phyloP scores from a whole-genome alignment of 2,888 invertebrate genomes.

The Danaus chrysippus region DNA sequence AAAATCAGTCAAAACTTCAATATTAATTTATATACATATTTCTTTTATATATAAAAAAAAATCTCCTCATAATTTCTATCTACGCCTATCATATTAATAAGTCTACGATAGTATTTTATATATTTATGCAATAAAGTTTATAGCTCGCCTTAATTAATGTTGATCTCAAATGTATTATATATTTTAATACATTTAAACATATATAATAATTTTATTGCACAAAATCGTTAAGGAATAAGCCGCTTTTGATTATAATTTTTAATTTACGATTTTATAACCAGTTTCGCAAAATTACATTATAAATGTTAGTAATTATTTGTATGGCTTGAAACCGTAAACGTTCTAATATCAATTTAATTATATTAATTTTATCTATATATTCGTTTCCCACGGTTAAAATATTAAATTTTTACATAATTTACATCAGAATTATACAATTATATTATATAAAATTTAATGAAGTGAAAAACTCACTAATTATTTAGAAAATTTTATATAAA shows the following conservation, averaged over 20 bases:
- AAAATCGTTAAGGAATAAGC: constrained; percentile 2
- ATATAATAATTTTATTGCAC: constrained; percentile 3
- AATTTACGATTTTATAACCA: constrained; percentile 2
- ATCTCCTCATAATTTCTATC: no score
- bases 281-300: constrained; percentile 2
- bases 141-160: neutral
- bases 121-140: neutral
- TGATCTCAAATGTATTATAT: neutral
- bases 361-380: neutral
- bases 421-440: no score
- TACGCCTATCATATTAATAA: no score
- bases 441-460: no score
- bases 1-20: no score
- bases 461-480: no score
- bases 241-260: constrained; percentile 6
- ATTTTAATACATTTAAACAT: neutral
- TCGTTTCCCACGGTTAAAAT: no score
- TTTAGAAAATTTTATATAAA: no score
- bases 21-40: no score
- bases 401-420: no score
- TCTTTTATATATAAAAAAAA: no score
- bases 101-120: neutral
- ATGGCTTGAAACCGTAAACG: neutral
- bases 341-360: constrained; percentile 2
- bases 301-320: neutral